A percentile compares a stretch with the other conserved stretches of the same genome.
These are phyloP conservation scores for Dromococcyx pavoninus DNA, from an alignment of 2,797 vertebrate species.

Conservation along the genomic window DNA sequence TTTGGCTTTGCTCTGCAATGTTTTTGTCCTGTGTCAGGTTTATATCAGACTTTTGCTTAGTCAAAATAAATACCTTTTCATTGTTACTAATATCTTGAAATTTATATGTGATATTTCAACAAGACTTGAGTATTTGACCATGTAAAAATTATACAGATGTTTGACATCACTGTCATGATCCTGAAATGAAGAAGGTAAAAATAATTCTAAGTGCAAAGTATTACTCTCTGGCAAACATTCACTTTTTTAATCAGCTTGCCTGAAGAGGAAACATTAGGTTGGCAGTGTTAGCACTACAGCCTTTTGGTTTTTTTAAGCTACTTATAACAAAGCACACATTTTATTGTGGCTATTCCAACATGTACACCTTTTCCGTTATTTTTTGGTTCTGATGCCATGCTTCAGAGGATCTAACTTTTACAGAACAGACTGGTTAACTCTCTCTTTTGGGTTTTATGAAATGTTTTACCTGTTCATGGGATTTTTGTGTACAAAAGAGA, in stretches of 20 bases:
- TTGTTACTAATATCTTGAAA: neutral
- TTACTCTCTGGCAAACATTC: neutral
- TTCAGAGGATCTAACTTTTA: no score
- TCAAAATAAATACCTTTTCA: neutral
- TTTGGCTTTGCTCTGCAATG: constrained; percentile 53
- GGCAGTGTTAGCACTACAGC: neutral
- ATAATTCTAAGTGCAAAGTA: neutral
- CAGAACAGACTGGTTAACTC: no score
- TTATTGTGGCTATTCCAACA: no score
- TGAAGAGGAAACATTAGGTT: neutral
- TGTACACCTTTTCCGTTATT: no score
- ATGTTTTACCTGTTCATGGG: no score
- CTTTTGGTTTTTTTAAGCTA: neutral
- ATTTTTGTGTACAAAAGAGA: no score
- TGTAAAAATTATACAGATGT: neutral
- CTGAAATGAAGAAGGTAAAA: neutral
- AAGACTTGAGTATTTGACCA: neutral
- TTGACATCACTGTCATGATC: neutral
- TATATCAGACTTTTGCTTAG: constrained; percentile 6
- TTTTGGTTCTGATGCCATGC: no score
- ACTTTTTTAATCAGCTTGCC: neutral
- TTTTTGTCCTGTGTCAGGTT: constrained; percentile 54
- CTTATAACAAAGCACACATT: no score
- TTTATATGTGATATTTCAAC: neutral
- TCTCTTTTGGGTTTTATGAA: no score